Percentiles rank a stretch among this genome's conserved stretches.
phyloP scores from a whole-genome alignment of 2,797 vertebrate species.

The Protosalanx chinensis region DNA sequence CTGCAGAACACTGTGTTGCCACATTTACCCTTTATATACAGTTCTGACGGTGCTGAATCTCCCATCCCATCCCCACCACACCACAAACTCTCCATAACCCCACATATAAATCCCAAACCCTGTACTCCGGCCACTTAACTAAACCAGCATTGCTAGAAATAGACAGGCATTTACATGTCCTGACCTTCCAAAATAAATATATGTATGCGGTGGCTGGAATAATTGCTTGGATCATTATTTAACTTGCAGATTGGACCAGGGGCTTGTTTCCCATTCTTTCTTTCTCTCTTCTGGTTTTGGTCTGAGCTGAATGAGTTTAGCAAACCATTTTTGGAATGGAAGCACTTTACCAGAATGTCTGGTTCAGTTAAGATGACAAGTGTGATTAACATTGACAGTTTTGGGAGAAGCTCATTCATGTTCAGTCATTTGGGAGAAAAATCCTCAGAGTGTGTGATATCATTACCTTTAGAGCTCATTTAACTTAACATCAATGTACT shows the following conservation, averaged over 20 bases:
- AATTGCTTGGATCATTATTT: slow-evolving; percentile 54
- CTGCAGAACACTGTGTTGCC: not conserved
- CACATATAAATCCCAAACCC: slow-evolving; percentile 28
- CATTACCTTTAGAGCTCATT: not conserved
- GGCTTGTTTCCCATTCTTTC: slow-evolving; percentile 43
- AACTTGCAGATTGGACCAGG: slow-evolving; percentile 44
- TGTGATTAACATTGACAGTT: not conserved
- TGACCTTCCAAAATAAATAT: slow-evolving; percentile 65
- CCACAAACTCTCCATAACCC: slow-evolving; percentile 60
- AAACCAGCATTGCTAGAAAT: slow-evolving; percentile 51
- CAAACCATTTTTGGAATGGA: not conserved
- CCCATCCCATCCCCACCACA: slow-evolving; percentile 48
- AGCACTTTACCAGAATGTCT: slow-evolving; percentile 13
- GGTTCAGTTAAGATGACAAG: slow-evolving; percentile 8
- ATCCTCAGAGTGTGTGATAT: slow-evolving; percentile 10
- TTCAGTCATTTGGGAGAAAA: slow-evolving; percentile 33
- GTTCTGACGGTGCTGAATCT: slow-evolving; percentile 26
- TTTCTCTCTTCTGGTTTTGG: slow-evolving; percentile 41
- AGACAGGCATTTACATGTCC: slow-evolving; percentile 50
- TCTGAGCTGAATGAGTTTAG: slow-evolving; percentile 13
- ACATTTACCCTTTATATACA: slow-evolving; percentile 14
- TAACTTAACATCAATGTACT: slow-evolving; percentile 18
- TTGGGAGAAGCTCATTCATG: not conserved
- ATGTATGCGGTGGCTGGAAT: slow-evolving; percentile 50
- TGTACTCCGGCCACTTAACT: slow-evolving; percentile 40